Conservation (phyloP, 2,888 invertebrate species). For the Apantesis nais region DNA sequence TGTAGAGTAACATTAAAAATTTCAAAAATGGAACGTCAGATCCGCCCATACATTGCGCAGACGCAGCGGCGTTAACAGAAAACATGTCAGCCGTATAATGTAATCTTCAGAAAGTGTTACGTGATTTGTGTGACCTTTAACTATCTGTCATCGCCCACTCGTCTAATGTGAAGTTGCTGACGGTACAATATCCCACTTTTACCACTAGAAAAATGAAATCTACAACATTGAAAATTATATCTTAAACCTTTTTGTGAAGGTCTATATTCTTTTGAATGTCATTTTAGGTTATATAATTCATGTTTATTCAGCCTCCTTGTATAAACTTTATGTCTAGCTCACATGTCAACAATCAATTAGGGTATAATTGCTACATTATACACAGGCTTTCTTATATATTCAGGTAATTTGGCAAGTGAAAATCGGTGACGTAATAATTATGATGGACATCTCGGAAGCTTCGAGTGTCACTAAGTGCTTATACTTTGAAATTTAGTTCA, state of each 20-base stretch:
- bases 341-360: slow-evolving; percentile 34
- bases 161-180: slow-evolving; percentile 46
- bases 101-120: slow-evolving; percentile 63
- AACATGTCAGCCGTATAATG: slow-evolving; percentile 42
- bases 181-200: slow-evolving; percentile 51
- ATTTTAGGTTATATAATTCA: slow-evolving; percentile 39
- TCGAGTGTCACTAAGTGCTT: slow-evolving; percentile 5
- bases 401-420: not conserved
- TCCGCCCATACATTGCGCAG: slow-evolving; percentile 44
- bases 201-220: slow-evolving; percentile 27
- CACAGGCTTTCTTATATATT: slow-evolving; percentile 5
- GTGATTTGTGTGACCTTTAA: slow-evolving; percentile 66
- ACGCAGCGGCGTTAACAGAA: slow-evolving; percentile 32
- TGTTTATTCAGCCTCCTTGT: slow-evolving; percentile 35
- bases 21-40: slow-evolving; percentile 40
- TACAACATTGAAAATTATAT: slow-evolving; percentile 20
- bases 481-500: not conserved
- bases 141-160: slow-evolving; percentile 61
- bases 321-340: slow-evolving; percentile 36
- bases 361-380: slow-evolving; percentile 11
- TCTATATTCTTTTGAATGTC: slow-evolving; percentile 16
- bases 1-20: slow-evolving; percentile 43
- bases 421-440: not conserved
- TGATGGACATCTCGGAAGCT: slow-evolving; percentile 5
- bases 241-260: not conserved